These are phyloP conservation scores for Acholoe squamosa DNA, from an alignment of 2,888 invertebrate genomes.

Conservation along the genomic window DNA sequence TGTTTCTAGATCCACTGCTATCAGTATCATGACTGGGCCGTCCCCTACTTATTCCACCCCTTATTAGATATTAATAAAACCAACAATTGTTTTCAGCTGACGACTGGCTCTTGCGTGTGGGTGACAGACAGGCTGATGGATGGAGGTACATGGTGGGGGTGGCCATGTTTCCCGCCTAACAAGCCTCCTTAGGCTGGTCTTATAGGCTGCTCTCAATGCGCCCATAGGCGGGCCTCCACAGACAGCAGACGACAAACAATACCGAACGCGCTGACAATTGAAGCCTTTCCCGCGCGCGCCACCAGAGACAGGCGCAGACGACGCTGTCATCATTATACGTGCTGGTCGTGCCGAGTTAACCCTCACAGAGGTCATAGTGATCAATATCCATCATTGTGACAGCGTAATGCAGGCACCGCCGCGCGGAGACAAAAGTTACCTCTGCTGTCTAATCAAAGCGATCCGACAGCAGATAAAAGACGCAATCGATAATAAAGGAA, in stretches of 20 bases:
- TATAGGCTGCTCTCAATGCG: too few relatives aligned
- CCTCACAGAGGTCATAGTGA: conserved; percentile 23
- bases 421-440: conserved; percentile 52
- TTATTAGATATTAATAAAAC: conserved; percentile 61
- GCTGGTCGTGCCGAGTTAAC: conserved; percentile 47
- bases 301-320: conserved; percentile 42
- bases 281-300: neutral
- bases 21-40: neutral
- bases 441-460: conserved; percentile 42
- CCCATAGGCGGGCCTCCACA: neutral
- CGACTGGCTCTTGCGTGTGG: neutral
- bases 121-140: conserved; percentile 42
- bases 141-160: conserved; percentile 17
- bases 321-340: conserved; percentile 58
- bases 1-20: neutral
- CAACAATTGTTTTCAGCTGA: conserved; percentile 55
- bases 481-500: conserved; percentile 50
- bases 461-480: conserved; percentile 37
- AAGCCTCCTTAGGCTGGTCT: conserved; percentile 25
- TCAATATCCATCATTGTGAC: conserved; percentile 54
- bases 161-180: conserved; percentile 44
- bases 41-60: neutral
- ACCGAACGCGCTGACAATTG: conserved; percentile 41
- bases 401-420: conserved; percentile 42
- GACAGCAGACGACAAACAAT: conserved; percentile 54